Evolutionary conservation across 2,113 vertebrate genomes (phyloP).

Genomic region (Choloepus hoffmanni): DNA sequence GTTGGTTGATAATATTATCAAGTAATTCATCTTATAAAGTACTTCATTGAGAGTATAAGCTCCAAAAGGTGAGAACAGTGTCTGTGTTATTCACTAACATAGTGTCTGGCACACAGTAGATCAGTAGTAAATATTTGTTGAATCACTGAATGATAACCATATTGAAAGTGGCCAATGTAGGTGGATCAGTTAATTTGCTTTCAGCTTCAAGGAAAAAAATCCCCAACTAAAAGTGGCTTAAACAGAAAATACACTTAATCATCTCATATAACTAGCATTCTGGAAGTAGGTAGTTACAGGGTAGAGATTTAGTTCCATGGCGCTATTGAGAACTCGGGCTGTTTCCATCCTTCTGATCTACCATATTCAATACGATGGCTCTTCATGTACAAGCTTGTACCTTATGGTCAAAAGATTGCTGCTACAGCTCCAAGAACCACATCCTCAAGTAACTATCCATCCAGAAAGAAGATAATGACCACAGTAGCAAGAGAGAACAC

Average conservation of each 20-base stretch:
- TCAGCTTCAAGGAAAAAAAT: not conserved
- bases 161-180: not conserved
- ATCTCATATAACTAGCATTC: not conserved
- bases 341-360: not conserved
- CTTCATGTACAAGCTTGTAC: not conserved
- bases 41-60: not conserved
- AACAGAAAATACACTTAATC: not conserved
- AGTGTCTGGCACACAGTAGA: not conserved
- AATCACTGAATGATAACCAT: not conserved
- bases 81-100: not conserved
- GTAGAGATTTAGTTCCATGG: not conserved
- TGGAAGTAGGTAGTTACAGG: not conserved
- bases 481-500: not conserved
- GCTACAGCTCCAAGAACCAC: not conserved
- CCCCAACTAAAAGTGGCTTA: not conserved
- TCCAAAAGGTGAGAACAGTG: not conserved
- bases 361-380: not conserved
- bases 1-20: not conserved
- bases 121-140: not conserved
- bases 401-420: not conserved
- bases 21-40: not conserved
- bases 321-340: not conserved
- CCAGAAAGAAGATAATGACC: not conserved
- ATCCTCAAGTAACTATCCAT: not conserved
- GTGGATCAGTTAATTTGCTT: not conserved